Percentiles rank a stretch among this genome's conserved stretches.
phyloP scores from a whole-genome alignment of 2,888 invertebrate species.

The Eristalis pertinax region DNA sequence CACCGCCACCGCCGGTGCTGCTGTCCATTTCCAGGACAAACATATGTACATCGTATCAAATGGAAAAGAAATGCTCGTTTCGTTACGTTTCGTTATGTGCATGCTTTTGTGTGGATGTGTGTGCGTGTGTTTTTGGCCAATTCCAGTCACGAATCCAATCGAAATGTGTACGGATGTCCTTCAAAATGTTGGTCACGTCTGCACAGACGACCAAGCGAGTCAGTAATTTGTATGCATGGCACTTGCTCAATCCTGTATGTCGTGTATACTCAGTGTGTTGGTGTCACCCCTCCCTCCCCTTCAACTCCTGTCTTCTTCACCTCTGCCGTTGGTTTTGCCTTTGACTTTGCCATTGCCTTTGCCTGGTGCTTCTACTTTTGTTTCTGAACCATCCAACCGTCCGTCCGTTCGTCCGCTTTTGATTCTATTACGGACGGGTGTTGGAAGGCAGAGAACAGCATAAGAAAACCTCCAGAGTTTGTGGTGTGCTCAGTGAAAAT shows the following conservation, averaged over 20 bases:
- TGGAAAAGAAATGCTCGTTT: conserved; percentile 40
- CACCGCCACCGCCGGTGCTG: neutral
- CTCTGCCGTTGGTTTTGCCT: neutral
- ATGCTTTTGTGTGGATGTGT: conserved; percentile 42
- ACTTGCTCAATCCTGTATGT: conserved; percentile 54
- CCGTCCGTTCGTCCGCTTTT: conserved; percentile 41
- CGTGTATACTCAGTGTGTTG: conserved; percentile 28
- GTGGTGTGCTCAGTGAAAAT: conserved; percentile 43
- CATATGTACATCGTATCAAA: conserved; percentile 48
- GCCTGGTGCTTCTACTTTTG: neutral
- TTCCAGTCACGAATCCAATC: conserved; percentile 71
- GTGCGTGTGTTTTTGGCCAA: conserved; percentile 47
- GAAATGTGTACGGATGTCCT: conserved; percentile 72
- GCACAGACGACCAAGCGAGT: conserved; percentile 53
- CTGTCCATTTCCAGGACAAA: neutral
- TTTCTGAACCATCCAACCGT: conserved; percentile 22
- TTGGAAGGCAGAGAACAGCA: conserved; percentile 37
- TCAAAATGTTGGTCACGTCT: conserved; percentile 73
- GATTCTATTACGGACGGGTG: conserved; percentile 47
- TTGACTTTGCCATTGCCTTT: neutral
- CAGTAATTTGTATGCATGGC: conserved; percentile 62
- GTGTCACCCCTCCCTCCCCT: neutral
- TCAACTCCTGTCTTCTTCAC: neutral
- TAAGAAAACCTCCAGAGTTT: conserved; percentile 31
- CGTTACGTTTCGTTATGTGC: conserved; percentile 24